Evolutionary conservation across 2,797 vertebrate genomes (phyloP).

Genomic region (Falco peregrinus): DNA sequence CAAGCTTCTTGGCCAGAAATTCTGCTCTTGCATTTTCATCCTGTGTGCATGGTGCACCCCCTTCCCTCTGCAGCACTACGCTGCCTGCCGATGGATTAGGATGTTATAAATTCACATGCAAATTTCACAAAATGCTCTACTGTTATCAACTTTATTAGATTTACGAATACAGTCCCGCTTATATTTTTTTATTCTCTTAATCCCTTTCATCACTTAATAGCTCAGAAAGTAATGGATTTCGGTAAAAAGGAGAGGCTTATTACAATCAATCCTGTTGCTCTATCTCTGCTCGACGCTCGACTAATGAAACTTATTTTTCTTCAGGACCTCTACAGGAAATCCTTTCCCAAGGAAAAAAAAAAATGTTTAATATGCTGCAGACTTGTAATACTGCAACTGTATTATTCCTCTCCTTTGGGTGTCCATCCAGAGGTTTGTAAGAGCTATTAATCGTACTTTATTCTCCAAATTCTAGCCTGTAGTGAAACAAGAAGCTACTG

Average conservation of each 20-base stretch:
- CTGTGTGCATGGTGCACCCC: slow-evolving; percentile 51
- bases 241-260: slow-evolving; percentile 71
- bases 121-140: slow-evolving; percentile 73
- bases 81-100: slow-evolving; percentile 70
- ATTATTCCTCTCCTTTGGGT: slow-evolving; percentile 37
- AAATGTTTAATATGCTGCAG: not conserved
- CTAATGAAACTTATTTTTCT: slow-evolving; percentile 75
- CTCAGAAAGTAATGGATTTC: slow-evolving; percentile 78
- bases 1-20: slow-evolving; percentile 70
- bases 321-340: slow-evolving; percentile 62
- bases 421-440: not conserved
- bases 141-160: slow-evolving; percentile 78
- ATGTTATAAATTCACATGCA: slow-evolving; percentile 78
- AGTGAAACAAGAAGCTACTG: slow-evolving; percentile 12
- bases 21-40: slow-evolving; percentile 75
- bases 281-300: slow-evolving; percentile 53
- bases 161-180: slow-evolving; percentile 72
- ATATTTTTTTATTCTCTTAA: slow-evolving; percentile 75
- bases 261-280: slow-evolving; percentile 71
- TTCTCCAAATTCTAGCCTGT: not conserved
- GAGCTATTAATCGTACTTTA: not conserved
- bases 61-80: slow-evolving; percentile 29
- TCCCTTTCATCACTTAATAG: slow-evolving; percentile 80
- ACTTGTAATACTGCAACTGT: slow-evolving; percentile 2
- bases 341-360: slow-evolving; percentile 42